Percentiles rank a stretch among this genome's conserved stretches.
These are phyloP conservation scores for Schizothorax lantsangensis DNA, from an alignment of 2,797 vertebrate genomes.

Conservation along the genomic window DNA sequence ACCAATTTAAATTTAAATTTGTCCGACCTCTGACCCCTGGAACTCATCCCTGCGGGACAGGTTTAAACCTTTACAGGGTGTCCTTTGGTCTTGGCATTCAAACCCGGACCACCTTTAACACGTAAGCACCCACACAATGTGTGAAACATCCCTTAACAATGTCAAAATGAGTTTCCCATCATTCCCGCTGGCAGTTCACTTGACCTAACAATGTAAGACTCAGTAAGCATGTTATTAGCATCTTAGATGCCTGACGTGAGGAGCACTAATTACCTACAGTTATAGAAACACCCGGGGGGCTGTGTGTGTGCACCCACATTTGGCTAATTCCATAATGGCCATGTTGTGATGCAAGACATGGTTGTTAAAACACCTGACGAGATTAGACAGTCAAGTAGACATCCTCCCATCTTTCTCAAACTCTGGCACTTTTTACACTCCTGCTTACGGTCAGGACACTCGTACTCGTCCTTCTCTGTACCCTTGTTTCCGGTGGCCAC, in stretches of 20 bases:
- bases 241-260: constrained; percentile 54
- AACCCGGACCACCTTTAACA: constrained; percentile 66
- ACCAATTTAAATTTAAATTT: constrained; percentile 71
- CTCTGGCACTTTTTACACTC: constrained; percentile 67
- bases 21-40: constrained; percentile 71
- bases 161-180: constrained; percentile 48
- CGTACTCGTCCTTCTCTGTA: constrained; percentile 66
- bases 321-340: constrained; percentile 62
- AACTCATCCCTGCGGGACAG: constrained; percentile 70
- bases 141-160: constrained; percentile 15
- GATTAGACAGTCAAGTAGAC: constrained; percentile 64
- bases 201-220: constrained; percentile 59
- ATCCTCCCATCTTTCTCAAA: constrained; percentile 62
- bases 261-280: constrained; percentile 56
- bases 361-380: constrained; percentile 64
- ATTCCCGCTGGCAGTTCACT: constrained; percentile 56
- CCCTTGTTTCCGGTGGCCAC: constrained; percentile 78
- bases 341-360: constrained; percentile 63
- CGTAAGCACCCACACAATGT: constrained; percentile 10
- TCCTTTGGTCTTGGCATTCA: constrained; percentile 68
- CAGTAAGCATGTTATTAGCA: constrained; percentile 57
- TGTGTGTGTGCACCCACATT: constrained; percentile 27
- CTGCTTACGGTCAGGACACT: constrained; percentile 76
- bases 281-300: constrained; percentile 48
- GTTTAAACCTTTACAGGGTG: constrained; percentile 75